phyloP scores from a whole-genome alignment of 2,113 vertebrate genomes.

The Cnemophilus loriae region DNA sequence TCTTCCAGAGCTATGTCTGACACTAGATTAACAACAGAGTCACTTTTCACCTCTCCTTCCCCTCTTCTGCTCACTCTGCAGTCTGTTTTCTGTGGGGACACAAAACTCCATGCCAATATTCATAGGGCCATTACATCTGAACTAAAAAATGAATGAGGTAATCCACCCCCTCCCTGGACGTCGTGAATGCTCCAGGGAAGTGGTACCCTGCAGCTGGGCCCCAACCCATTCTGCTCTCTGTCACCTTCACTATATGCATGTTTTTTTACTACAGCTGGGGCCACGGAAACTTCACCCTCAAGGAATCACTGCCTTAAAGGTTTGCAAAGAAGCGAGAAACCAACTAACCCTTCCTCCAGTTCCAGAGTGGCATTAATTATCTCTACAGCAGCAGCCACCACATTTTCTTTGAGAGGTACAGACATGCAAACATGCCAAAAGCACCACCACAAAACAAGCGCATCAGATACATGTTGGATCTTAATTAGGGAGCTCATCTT shows the following conservation, averaged over 20 bases:
- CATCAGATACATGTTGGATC: rapidly evolving
- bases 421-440: background rate
- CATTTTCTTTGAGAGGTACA: background rate
- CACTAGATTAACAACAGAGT: background rate
- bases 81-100: background rate
- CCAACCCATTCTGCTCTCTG: background rate
- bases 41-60: background rate
- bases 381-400: background rate
- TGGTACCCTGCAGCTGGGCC: background rate
- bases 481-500: background rate
- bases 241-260: background rate
- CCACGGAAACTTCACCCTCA: background rate
- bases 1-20: background rate
- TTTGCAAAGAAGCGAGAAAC: background rate
- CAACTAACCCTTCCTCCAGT: background rate
- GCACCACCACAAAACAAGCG: background rate
- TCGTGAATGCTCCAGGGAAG: background rate
- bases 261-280: background rate
- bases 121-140: background rate
- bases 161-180: constrained; percentile 6
- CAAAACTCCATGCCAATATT: background rate
- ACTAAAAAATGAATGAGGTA: constrained; percentile 46
- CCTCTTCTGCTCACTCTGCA: background rate
- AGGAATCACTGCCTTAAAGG: background rate
- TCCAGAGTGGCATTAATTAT: background rate